Conservation (phyloP, 2,797 vertebrate genomes). For the Muscicapa comitata region DNA sequence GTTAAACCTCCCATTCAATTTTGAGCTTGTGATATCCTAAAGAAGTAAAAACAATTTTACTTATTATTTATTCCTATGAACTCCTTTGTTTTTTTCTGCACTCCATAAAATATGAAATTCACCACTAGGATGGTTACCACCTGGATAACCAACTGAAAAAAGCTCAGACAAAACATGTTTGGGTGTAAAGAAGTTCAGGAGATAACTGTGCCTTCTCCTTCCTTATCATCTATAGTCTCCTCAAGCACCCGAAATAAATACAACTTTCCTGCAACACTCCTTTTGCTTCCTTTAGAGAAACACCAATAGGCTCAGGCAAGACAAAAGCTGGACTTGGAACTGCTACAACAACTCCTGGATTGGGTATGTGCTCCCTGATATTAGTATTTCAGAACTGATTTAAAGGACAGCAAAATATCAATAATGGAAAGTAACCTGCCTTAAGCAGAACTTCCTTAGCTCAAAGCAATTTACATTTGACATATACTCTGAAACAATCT, state of each 20-base stretch:
- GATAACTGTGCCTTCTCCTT: not conserved
- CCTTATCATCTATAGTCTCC: not conserved
- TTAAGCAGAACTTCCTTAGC: not conserved
- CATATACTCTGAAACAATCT: not conserved
- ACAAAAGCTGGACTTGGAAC: not conserved
- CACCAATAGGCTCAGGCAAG: not conserved
- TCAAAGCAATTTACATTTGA: not conserved
- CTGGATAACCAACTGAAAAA: not conserved
- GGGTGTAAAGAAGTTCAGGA: not conserved
- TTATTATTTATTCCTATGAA: not conserved
- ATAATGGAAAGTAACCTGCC: not conserved
- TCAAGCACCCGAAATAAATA: not conserved
- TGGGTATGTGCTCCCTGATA: not conserved
- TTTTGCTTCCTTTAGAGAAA: not conserved
- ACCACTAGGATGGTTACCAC: not conserved
- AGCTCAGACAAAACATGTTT: not conserved
- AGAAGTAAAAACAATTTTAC: constrained; percentile 33
- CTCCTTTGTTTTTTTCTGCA: not conserved
- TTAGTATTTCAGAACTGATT: not conserved
- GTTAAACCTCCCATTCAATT: constrained; percentile 90
- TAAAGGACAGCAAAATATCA: not conserved
- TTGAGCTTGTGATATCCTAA: constrained; percentile 83
- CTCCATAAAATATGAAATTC: not conserved
- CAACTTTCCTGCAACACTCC: not conserved
- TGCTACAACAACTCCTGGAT: not conserved